A percentile compares a stretch with the other conserved stretches of the same genome.
These are phyloP conservation scores for Sinodicranocentrus sp. DNA, from an alignment of 2,888 invertebrate genomes.

Conservation along the genomic window DNA sequence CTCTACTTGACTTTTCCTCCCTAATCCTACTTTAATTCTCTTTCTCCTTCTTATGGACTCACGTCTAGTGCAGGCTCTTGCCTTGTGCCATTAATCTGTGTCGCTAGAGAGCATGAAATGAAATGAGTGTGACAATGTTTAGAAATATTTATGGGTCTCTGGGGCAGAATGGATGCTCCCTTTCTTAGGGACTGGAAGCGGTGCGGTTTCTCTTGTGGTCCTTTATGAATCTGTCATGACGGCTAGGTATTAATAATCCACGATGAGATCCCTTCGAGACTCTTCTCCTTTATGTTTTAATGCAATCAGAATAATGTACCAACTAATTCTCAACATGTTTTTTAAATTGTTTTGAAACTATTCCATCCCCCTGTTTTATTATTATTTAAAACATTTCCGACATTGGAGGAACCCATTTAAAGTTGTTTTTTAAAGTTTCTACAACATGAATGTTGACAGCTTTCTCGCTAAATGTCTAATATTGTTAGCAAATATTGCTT, in stretches of 20 bases:
- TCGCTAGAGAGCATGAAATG: slow-evolving; percentile 72
- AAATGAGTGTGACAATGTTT: slow-evolving; percentile 74
- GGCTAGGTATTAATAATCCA: slow-evolving; percentile 63
- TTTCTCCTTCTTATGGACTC: slow-evolving; percentile 59
- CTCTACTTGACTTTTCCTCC: slow-evolving; percentile 67
- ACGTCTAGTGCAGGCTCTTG: slow-evolving; percentile 55
- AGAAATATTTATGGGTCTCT: slow-evolving; percentile 75
- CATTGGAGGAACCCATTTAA: too few relatives aligned
- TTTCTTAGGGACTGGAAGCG: slow-evolving; percentile 22
- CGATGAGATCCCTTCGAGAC: slow-evolving; percentile 20
- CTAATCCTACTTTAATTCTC: slow-evolving; percentile 70
- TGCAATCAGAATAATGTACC: slow-evolving; percentile 35
- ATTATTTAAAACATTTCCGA: too few relatives aligned
- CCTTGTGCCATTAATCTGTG: slow-evolving; percentile 72
- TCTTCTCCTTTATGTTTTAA: slow-evolving; percentile 47
- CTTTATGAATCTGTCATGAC: slow-evolving; percentile 68
- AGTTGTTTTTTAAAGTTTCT: slow-evolving; percentile 31
- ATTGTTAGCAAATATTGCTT: too few relatives aligned
- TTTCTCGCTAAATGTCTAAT: too few relatives aligned
- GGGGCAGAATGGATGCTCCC: slow-evolving; percentile 67
- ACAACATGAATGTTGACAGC: slow-evolving; percentile 57
- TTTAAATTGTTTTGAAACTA: too few relatives aligned
- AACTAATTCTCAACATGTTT: slow-evolving; percentile 58
- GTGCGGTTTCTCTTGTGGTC: slow-evolving; percentile 61
- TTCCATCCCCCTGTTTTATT: too few relatives aligned